Conservation (phyloP, 2,797 vertebrate species). For the Limosa lapponica region DNA sequence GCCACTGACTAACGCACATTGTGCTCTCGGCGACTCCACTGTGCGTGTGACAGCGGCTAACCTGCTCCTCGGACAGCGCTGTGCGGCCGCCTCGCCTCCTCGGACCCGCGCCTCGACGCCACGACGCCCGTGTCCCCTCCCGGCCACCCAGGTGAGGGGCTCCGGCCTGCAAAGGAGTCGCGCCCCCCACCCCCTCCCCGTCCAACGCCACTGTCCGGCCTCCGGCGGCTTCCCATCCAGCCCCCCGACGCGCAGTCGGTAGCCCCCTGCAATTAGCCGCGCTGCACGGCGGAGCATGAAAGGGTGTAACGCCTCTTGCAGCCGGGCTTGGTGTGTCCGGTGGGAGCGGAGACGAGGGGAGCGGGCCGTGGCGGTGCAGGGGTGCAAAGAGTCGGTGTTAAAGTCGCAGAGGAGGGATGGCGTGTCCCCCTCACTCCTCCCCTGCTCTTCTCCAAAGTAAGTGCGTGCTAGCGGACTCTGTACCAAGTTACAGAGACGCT, state of each 20-base stretch:
- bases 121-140: background rate
- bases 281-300: accelerated
- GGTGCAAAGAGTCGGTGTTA: background rate
- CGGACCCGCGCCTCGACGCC: background rate
- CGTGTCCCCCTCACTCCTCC: background rate
- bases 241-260: background rate
- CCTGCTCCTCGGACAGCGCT: conserved; percentile 89
- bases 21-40: conserved; percentile 92
- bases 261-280: background rate
- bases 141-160: background rate
- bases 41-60: conserved; percentile 99
- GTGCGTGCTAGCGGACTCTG: background rate
- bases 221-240: background rate
- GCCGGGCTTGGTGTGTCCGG: background rate
- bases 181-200: accelerated
- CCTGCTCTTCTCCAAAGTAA: background rate
- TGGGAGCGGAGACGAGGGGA: background rate
- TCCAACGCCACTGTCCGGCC: background rate
- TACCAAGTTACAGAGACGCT: background rate
- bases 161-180: background rate
- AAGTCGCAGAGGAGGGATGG: background rate
- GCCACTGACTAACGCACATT: conserved; percentile 99
- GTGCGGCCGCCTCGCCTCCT: background rate
- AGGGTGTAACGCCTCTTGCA: accelerated
- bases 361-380: background rate